Percentiles rank a stretch among this genome's conserved stretches.
phyloP scores from a whole-genome alignment of 2,888 invertebrate species.

The Eupithecia inturbata region DNA sequence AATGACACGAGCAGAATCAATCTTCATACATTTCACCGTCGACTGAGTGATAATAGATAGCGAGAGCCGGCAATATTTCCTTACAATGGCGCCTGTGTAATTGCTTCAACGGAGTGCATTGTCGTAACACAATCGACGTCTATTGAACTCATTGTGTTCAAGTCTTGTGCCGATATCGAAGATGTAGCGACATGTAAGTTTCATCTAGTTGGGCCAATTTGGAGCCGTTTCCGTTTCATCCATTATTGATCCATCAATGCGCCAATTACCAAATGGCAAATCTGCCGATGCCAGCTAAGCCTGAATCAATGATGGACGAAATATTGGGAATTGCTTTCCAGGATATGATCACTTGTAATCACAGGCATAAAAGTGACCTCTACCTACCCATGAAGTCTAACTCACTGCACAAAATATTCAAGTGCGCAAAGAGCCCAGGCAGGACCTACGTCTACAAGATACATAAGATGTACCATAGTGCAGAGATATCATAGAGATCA shows the following conservation, averaged over 20 bases:
- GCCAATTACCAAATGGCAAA: slow-evolving; percentile 12
- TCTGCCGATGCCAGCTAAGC: not conserved
- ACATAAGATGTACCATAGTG: not conserved
- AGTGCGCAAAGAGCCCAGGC: not conserved
- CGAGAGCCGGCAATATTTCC: slow-evolving; percentile 53
- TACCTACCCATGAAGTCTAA: not conserved
- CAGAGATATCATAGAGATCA: not conserved
- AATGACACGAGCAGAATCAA: slow-evolving; percentile 60
- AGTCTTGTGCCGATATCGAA: slow-evolving; percentile 39
- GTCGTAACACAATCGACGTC: slow-evolving; percentile 65
- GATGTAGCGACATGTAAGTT: slow-evolving; percentile 40
- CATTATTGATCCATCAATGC: slow-evolving; percentile 13
- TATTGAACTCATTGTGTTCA: slow-evolving; percentile 54
- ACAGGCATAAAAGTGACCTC: not conserved
- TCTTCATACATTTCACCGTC: slow-evolving; percentile 64
- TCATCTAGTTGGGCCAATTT: slow-evolving; percentile 14
- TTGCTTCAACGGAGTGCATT: slow-evolving; percentile 65
- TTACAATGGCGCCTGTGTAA: slow-evolving; percentile 64
- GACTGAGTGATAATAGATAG: slow-evolving; percentile 57
- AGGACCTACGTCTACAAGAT: not conserved
- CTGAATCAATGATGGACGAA: not conserved
- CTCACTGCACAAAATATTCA: not conserved
- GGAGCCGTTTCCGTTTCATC: slow-evolving; percentile 14
- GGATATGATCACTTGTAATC: not conserved
- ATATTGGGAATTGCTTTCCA: not conserved